These are phyloP conservation scores for Takifugu ocellatus DNA, from an alignment of 2,797 vertebrate species.

Conservation along the genomic window DNA sequence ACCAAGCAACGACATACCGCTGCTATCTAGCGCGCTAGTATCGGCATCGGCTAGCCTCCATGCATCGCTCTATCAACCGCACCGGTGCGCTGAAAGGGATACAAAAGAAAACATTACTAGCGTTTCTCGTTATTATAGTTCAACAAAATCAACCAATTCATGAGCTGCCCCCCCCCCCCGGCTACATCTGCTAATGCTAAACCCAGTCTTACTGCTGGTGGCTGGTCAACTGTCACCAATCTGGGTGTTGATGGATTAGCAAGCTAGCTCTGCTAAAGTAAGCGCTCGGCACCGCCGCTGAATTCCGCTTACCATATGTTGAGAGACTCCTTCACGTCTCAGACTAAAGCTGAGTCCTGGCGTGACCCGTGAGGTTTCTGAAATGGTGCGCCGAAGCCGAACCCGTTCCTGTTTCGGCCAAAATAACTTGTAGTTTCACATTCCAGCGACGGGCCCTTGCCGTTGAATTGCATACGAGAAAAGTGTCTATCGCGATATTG, in stretches of 20 bases:
- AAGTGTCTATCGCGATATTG: conserved; percentile 64
- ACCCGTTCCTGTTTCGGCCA: conserved; percentile 21
- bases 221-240: conserved; percentile 66
- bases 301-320: conserved; percentile 55
- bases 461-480: conserved; percentile 41
- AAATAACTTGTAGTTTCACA: conserved; percentile 63
- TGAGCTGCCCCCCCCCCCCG: conserved; percentile 15
- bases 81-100: conserved; percentile 6
- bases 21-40: conserved; percentile 45
- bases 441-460: conserved; percentile 61
- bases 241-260: conserved; percentile 63
- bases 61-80: conserved; percentile 24
- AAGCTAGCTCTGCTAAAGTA: conserved; percentile 56
- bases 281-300: conserved; percentile 17
- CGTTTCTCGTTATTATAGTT: background rate
- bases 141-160: conserved; percentile 25
- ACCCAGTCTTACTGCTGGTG: conserved; percentile 17
- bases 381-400: conserved; percentile 7
- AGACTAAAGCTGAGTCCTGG: conserved; percentile 28
- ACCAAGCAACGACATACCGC: conserved; percentile 65
- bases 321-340: conserved; percentile 15
- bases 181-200: conserved; percentile 57
- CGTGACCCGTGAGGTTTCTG: background rate
- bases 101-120: background rate
- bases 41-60: conserved; percentile 35